Base-by-base conservation (phyloP, 1,140 invertebrate species). In the Bombus cullumanus region DNA sequence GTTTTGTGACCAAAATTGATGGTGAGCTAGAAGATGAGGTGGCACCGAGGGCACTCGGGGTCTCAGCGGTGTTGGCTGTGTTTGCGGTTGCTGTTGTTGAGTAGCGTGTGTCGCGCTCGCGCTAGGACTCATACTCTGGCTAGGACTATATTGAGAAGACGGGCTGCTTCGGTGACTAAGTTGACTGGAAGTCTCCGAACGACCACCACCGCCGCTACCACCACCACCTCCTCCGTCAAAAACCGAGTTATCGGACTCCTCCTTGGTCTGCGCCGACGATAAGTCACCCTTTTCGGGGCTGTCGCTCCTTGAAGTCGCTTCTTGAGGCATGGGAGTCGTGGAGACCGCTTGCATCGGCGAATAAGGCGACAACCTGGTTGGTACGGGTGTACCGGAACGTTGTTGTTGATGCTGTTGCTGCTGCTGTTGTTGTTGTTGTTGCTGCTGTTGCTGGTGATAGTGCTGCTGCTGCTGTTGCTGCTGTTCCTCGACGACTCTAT, bases 191-290 rank as follows among this genome's bases (percentile, higher is more conserved):
- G 92, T 74, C 86, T 94, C 88, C 43, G 84, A 86, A 72, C 91
- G 85, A 34, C 92, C 93, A 66, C 86, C 89, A 28, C 73, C 92
- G 87, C 88, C 93, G 91, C 72, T 92, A 93, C 1, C 93, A 9
- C 86, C 84, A 18, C 88, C 78, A 34, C 93, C 93, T 47, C 94
- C 95, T 39, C 94, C 83, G 86, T 96, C 96, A 86, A 96, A 96
- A 6, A 96, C 96, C 66, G 95, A 95, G 86, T 95, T 95, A 76
- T 95, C 95, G 10, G 95, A 94, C 66, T 95, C 95, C 84, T 95
- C 93, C 89, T 96, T 96, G 47, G 94, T 93, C 76, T 95, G 95
- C 47, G 91, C 92, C 76, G 92, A 94, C n/a, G 92, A 94, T 77
- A 93, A 84, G 85, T 94, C 92, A 37, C 92, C 91, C 47, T 92